phyloP scores from a whole-genome alignment of 2,888 invertebrate genomes.

The Caenorhabditis afra region DNA sequence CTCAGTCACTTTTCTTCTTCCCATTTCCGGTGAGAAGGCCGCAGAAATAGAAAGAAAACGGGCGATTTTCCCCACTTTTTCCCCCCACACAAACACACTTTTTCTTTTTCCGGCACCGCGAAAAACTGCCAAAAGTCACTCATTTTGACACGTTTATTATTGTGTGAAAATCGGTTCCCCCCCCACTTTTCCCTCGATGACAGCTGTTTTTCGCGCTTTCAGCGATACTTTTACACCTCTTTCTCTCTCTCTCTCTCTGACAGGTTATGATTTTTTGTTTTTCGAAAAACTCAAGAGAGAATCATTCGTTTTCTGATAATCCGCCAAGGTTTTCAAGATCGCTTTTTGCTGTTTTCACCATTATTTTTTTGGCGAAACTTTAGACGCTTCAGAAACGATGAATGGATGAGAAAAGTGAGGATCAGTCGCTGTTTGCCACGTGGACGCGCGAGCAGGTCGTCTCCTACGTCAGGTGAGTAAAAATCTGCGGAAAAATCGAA shows the following conservation, averaged over 20 bases:
- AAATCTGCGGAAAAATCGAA: too few relatives aligned
- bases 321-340: not conserved
- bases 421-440: conserved; percentile 41
- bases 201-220: not conserved
- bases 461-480: conserved; percentile 64
- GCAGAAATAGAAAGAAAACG: too few relatives aligned
- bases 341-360: not conserved
- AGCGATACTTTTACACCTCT: not conserved
- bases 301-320: not conserved
- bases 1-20: conserved; percentile 10
- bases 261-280: not conserved
- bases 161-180: not conserved
- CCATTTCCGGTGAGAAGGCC: conserved; percentile 1
- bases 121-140: conserved; percentile 15
- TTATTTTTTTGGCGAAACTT: too few relatives aligned
- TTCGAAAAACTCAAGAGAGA: not conserved
- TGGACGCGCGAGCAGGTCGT: conserved; percentile 70
- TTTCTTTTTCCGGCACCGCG: conserved; percentile 5
- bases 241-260: too few relatives aligned
- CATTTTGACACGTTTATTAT: conserved; percentile 27
- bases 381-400: conserved; percentile 33
- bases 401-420: conserved; percentile 52
- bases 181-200: not conserved
- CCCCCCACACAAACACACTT: conserved; percentile 1
- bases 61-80: not conserved